These are phyloP conservation scores for Crotalus helleri DNA, from an alignment of 2,113 vertebrate genomes.

Conservation along the genomic window DNA sequence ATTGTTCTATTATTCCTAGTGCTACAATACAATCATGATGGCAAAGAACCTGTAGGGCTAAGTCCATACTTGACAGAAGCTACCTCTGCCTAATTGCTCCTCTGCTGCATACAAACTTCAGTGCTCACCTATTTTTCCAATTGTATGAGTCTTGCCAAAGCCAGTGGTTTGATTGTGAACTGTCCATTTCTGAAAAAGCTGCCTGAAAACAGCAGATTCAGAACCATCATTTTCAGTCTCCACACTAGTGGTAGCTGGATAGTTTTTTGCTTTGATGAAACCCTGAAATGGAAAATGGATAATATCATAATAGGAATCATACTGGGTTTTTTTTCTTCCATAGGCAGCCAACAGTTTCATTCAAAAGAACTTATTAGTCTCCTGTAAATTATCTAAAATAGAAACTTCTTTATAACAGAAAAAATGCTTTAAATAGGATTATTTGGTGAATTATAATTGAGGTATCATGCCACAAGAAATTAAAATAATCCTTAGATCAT, in stretches of 20 bases:
- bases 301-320: background rate
- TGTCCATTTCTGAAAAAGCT: constrained; percentile 87
- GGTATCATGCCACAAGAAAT: background rate
- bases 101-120: background rate
- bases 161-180: constrained; percentile 67
- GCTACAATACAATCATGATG: background rate
- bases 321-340: background rate
- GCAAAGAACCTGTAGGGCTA: background rate
- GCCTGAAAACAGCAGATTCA: constrained; percentile 78
- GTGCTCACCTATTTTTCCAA: constrained; percentile 79
- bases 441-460: background rate
- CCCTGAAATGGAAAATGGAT: constrained; percentile 52
- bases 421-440: background rate
- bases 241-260: constrained; percentile 71
- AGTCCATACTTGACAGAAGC: background rate
- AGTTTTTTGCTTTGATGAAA: constrained; percentile 85
- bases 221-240: constrained; percentile 81
- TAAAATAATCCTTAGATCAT: background rate
- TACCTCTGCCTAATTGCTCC: background rate
- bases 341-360: background rate
- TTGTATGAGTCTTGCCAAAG: constrained; percentile 69
- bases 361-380: background rate
- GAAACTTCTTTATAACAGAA: background rate
- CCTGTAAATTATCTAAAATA: background rate
- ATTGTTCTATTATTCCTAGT: background rate